Conservation (phyloP, 2,113 vertebrate genomes). For the Phalacrocorax pelagicus region DNA sequence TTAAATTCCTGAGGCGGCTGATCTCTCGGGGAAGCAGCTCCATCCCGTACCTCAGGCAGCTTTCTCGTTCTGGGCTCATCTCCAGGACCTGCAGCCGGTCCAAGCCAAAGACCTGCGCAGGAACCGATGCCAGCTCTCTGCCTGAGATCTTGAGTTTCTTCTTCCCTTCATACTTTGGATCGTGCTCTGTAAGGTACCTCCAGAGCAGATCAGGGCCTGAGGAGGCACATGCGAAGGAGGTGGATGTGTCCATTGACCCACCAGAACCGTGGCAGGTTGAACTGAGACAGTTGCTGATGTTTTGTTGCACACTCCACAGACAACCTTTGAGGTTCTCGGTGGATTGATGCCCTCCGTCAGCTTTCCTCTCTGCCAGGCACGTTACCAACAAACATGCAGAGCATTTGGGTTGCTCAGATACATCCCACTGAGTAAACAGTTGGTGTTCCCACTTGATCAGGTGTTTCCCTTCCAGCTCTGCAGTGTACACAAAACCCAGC, state of each 20-base stretch:
- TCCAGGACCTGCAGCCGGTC: constrained; percentile 61
- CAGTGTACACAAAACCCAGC: neutral
- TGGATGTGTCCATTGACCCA: neutral
- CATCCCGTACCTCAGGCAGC: constrained; percentile 50
- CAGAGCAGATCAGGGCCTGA: neutral
- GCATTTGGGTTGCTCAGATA: constrained; percentile 38
- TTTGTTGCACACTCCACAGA: neutral
- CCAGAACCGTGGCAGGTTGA: neutral
- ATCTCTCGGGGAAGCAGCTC: constrained; percentile 48
- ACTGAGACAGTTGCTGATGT: rapidly evolving
- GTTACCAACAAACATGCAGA: neutral
- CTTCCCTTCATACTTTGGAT: neutral
- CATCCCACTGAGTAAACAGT: constrained; percentile 13
- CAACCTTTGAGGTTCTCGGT: neutral
- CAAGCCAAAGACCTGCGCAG: constrained; percentile 19
- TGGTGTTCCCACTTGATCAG: neutral
- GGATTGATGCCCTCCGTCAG: neutral
- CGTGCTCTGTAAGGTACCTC: constrained; percentile 14
- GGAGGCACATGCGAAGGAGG: neutral
- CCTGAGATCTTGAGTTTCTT: constrained; percentile 61
- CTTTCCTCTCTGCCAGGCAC: neutral
- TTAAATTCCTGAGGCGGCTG: constrained; percentile 25
- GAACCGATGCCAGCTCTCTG: constrained; percentile 26
- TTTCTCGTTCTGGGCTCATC: constrained; percentile 64
- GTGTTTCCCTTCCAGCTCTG: neutral